Percentiles rank a stretch among this genome's conserved stretches.
These are phyloP conservation scores for Rhagologus leucostigma DNA, from an alignment of 2,113 vertebrate species.

Conservation along the genomic window DNA sequence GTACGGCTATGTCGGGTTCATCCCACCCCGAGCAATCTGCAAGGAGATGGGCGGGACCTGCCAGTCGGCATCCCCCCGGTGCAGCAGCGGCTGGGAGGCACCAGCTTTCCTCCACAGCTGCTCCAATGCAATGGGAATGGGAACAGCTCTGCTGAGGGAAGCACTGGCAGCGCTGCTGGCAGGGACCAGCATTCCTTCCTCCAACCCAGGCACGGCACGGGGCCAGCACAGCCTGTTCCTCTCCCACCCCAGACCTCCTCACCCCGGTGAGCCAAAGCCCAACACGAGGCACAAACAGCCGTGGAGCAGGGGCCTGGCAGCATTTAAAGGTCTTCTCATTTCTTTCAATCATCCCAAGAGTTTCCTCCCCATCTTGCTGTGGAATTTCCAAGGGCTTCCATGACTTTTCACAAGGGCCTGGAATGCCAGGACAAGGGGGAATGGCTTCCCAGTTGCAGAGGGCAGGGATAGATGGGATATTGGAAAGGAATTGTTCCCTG, in stretches of 20 bases:
- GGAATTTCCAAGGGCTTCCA: neutral
- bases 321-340: neutral
- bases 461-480: rapidly evolving
- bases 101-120: neutral
- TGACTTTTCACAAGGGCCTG: neutral
- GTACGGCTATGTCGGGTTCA: rapidly evolving
- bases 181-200: neutral
- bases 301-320: neutral
- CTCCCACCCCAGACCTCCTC: neutral
- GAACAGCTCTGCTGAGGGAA: neutral
- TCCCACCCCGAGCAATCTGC: neutral
- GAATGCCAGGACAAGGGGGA: neutral
- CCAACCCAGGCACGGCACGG: neutral
- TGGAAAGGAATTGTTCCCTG: neutral
- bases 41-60: neutral
- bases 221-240: neutral
- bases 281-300: neutral
- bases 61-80: rapidly evolving
- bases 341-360: too few species aligned
- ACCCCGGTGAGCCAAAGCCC: rapidly evolving
- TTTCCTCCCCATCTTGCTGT: neutral
- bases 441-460: neutral
- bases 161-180: rapidly evolving
- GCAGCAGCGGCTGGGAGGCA: neutral
- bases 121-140: neutral